These are phyloP conservation scores for Cynodonichthys magdalenae DNA, from an alignment of 2,797 vertebrate genomes.

Conservation along the genomic window DNA sequence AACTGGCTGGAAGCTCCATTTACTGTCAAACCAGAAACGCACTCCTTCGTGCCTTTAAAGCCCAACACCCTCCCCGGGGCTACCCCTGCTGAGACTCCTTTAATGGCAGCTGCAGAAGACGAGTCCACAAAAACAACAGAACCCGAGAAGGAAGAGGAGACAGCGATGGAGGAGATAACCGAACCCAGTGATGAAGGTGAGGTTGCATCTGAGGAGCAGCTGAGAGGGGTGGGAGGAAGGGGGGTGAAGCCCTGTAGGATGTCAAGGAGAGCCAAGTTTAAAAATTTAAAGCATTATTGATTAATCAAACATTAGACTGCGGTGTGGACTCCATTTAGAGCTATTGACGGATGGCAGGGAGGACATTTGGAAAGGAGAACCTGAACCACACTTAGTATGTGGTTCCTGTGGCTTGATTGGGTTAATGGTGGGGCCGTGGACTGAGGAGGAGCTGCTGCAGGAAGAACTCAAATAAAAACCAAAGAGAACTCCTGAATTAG, in stretches of 20 bases:
- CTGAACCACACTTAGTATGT: slow-evolving; percentile 3
- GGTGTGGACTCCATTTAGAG: slow-evolving; percentile 18
- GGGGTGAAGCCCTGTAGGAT: slow-evolving; percentile 29
- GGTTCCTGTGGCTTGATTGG: slow-evolving; percentile 10
- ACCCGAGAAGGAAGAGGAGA: slow-evolving; percentile 21
- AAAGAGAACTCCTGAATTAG: neutral
- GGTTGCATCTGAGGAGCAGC: slow-evolving; percentile 30
- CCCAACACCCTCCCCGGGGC: slow-evolving; percentile 40
- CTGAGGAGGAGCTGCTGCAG: slow-evolving; percentile 9
- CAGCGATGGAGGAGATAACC: slow-evolving; percentile 33
- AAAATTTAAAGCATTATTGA: slow-evolving; percentile 29
- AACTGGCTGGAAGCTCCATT: slow-evolving; percentile 39
- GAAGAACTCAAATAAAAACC: neutral
- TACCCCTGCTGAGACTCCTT: slow-evolving; percentile 24
- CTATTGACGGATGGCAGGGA: slow-evolving; percentile 7
- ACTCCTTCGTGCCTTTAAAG: slow-evolving; percentile 60
- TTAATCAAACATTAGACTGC: slow-evolving; percentile 11
- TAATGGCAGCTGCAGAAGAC: slow-evolving; percentile 34
- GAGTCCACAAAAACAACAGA: slow-evolving; percentile 29
- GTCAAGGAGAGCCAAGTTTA: slow-evolving; percentile 9
- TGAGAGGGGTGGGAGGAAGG: slow-evolving; percentile 1
- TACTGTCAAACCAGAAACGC: slow-evolving; percentile 41
- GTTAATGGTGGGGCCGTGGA: slow-evolving; percentile 12
- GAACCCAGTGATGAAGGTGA: slow-evolving; percentile 32
- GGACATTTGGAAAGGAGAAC: slow-evolving; percentile 8